Evolutionary conservation across 2,113 vertebrate species (phyloP), one percentile per base, ranked within the genome.

Genomic region (Antechinus stuartii): DNA sequence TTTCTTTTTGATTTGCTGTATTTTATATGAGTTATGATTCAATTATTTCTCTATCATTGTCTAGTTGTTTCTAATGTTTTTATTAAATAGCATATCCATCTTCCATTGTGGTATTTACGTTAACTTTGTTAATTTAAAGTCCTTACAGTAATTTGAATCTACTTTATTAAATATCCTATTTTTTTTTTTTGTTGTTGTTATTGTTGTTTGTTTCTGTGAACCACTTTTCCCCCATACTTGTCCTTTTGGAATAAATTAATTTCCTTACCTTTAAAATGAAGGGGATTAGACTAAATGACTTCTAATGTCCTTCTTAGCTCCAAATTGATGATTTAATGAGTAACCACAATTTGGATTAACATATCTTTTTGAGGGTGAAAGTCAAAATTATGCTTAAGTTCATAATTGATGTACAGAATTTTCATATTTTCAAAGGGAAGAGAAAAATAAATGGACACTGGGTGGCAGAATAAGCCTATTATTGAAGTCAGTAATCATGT

Each of bases 391-490:
- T n/a, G 35, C n/a, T 84, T 42, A 84, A 68, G 61, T 68, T 68
- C 61, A 16, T 42, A 8, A 16, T 42, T 84, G 35, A 42, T 42
- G n/a, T n/a, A 42, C 35, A 84, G 68, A 84, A 76, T 52, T 92
- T 84, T 30, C 91, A 19, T 56, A 2, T 95, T 97, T 90, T 91
- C 76, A 12, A 89, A 95, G 68, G n/a, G 94, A 42, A 35, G 54
- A 96, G 14, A 94, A 96, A 96, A 76, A 27, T 11, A 92, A 93
- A 24, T 93, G 92, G 90, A 97, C 97, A 97, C 76, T 56, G 54
- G 92, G 91, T 97, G 97, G 96, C 98, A 98, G 96, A 93, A 92
- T 93, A 95, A 53, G 54, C 30, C 95, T 97, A 2, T 54, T 95
- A 14, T 68, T 92, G 46, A 95, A 61, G 53, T 90, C 25, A 23